These are phyloP conservation scores for Cephonodes hylas DNA, from an alignment of 2,888 invertebrate genomes.

Conservation along the genomic window DNA sequence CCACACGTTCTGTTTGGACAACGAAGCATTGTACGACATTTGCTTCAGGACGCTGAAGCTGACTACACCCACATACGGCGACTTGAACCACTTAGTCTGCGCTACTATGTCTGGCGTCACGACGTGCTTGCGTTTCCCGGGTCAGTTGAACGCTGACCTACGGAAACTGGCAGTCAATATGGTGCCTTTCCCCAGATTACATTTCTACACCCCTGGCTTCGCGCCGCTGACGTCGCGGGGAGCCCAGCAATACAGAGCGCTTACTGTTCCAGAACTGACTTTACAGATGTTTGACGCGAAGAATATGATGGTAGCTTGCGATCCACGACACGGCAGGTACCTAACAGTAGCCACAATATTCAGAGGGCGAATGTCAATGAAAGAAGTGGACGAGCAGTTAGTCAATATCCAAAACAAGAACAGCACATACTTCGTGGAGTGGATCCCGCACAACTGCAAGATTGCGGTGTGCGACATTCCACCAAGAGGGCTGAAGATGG, in stretches of 20 bases:
- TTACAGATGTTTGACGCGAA: constrained; percentile 83
- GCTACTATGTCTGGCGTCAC: constrained; percentile 93
- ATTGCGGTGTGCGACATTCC: constrained; percentile 91
- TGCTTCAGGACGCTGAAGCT: constrained; percentile 89
- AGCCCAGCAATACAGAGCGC: constrained; percentile 92
- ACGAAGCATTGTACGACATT: constrained; percentile 87
- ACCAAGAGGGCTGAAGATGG: constrained; percentile 88
- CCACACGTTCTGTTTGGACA: constrained; percentile 86
- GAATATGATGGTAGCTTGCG: constrained; percentile 95
- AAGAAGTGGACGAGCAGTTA: constrained; percentile 92
- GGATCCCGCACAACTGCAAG: constrained; percentile 90
- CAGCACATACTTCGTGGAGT: constrained; percentile 89
- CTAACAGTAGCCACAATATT: constrained; percentile 94
- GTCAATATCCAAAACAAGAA: constrained; percentile 89
- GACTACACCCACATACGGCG: constrained; percentile 89
- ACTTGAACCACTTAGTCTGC: constrained; percentile 91
- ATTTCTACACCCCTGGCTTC: constrained; percentile 81
- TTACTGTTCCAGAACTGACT: constrained; percentile 95
- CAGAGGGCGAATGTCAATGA: constrained; percentile 95
- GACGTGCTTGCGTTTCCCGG: constrained; percentile 86
- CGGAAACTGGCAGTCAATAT: constrained; percentile 73
- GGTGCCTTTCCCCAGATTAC: constrained; percentile 84
- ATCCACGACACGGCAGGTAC: constrained; percentile 94
- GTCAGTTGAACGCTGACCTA: constrained; percentile 72
- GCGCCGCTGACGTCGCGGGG: constrained; percentile 90